These are phyloP conservation scores for Ursus arctos DNA, from an alignment of 2,113 vertebrate species.

Conservation along the genomic window DNA sequence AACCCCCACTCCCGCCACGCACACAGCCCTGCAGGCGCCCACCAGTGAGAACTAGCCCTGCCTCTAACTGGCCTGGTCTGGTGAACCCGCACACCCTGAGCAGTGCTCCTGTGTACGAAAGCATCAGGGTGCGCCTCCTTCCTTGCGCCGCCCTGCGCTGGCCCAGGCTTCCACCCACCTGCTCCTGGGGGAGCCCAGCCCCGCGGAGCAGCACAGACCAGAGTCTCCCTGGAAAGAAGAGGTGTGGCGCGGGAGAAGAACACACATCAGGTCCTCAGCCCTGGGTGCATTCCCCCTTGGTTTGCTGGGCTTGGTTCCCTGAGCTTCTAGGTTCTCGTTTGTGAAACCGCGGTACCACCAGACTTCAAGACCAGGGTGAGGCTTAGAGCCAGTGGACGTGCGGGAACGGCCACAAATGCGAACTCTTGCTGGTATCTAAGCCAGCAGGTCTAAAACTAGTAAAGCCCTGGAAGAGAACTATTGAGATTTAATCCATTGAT, in stretches of 20 bases:
- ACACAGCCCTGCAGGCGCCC: background rate
- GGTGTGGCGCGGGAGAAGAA: too few species aligned
- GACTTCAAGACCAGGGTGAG: background rate
- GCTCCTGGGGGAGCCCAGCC: background rate
- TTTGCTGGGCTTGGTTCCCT: too few species aligned
- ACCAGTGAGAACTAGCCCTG: too few species aligned
- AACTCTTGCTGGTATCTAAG: background rate
- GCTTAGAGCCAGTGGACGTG: too few species aligned
- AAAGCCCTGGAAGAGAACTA: background rate
- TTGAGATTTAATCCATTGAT: background rate
- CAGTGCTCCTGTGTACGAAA: rapidly evolving
- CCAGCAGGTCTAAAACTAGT: background rate
- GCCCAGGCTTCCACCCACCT: background rate
- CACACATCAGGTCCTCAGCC: background rate
- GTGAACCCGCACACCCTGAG: background rate
- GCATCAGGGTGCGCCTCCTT: rapidly evolving
- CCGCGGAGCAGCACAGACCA: too few species aligned
- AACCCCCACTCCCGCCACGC: too few species aligned
- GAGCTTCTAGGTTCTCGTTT: too few species aligned
- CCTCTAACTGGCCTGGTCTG: background rate
- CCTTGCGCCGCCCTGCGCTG: rapidly evolving
- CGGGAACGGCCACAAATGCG: background rate
- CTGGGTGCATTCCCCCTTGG: background rate
- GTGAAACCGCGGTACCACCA: background rate
- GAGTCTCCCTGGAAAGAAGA: background rate